Evolutionary conservation across 2,888 invertebrate species (phyloP).

Genomic region (Nomada fucata): DNA sequence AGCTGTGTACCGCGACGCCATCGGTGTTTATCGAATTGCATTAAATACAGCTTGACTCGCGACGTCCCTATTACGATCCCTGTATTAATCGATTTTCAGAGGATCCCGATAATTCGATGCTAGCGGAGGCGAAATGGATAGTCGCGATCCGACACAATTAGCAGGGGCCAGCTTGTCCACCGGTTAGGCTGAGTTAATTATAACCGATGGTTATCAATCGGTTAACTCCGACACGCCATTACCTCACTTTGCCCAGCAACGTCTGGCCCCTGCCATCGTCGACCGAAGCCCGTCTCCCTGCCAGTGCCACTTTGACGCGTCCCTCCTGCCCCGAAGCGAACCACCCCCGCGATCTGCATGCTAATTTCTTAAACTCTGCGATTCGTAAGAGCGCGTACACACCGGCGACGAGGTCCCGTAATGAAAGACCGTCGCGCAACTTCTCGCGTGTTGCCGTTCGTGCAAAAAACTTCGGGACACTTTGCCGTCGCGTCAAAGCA

Average conservation of each 20-base stretch:
- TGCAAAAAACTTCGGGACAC: conserved; percentile 22
- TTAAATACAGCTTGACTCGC: not conserved
- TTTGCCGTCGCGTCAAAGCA: conserved; percentile 22
- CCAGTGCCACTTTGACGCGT: conserved; percentile 37
- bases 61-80: not conserved
- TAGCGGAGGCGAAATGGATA: conserved; percentile 57
- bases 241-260: conserved; percentile 78
- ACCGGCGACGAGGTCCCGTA: conserved; percentile 29
- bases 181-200: conserved; percentile 84
- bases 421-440: conserved; percentile 41
- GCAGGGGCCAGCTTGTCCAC: conserved; percentile 82
- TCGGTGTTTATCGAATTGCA: not conserved
- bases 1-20: not conserved
- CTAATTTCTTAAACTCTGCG: conserved; percentile 47
- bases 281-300: conserved; percentile 32
- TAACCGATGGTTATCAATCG: conserved; percentile 84
- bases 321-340: conserved; percentile 4
- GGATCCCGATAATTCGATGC: conserved; percentile 35
- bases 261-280: conserved; percentile 29
- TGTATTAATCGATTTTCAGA: too few species aligned
- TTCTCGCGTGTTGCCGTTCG: conserved; percentile 33
- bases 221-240: conserved; percentile 84
- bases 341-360: conserved; percentile 32
- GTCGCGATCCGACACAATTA: conserved; percentile 69
- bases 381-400: conserved; percentile 17